These are phyloP conservation scores for Antitype chi DNA, from an alignment of 2,888 invertebrate species.

Conservation along the genomic window DNA sequence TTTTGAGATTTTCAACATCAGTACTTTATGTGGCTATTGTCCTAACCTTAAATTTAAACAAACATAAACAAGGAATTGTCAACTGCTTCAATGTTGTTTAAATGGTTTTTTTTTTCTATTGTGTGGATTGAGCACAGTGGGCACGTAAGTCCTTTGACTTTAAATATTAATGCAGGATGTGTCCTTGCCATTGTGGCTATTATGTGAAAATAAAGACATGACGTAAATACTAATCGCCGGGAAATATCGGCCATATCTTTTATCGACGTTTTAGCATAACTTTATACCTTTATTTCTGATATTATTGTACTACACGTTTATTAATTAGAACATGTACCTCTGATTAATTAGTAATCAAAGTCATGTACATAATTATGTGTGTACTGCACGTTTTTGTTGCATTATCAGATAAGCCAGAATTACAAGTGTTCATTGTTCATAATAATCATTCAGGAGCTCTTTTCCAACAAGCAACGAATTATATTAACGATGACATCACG, in stretches of 20 bases:
- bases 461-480: neutral
- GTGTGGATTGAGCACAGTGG: neutral
- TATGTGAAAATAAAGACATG: conserved; percentile 39
- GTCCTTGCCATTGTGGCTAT: conserved; percentile 35
- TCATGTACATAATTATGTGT: neutral
- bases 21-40: neutral
- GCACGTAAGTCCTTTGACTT: conserved; percentile 32
- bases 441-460: neutral
- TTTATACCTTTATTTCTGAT: conserved; percentile 4
- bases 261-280: conserved; percentile 15
- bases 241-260: conserved; percentile 38
- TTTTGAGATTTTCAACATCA: conserved; percentile 14
- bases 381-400: conserved; percentile 25
- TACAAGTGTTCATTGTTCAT: neutral
- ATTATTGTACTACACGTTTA: conserved; percentile 12
- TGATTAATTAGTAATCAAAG: conserved; percentile 30
- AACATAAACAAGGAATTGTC: neutral
- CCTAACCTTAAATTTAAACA: conserved; percentile 1
- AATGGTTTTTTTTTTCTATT: conserved; percentile 13
- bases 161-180: conserved; percentile 21
- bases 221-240: conserved; percentile 48
- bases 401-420: conserved; percentile 7
- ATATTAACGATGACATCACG: neutral
- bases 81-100: neutral
- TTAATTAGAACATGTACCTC: conserved; percentile 16